Evolutionary conservation across 2,888 invertebrate species (phyloP), one percentile per base, ranked within the genome.

Genomic region (Halocaridina rubra): DNA sequence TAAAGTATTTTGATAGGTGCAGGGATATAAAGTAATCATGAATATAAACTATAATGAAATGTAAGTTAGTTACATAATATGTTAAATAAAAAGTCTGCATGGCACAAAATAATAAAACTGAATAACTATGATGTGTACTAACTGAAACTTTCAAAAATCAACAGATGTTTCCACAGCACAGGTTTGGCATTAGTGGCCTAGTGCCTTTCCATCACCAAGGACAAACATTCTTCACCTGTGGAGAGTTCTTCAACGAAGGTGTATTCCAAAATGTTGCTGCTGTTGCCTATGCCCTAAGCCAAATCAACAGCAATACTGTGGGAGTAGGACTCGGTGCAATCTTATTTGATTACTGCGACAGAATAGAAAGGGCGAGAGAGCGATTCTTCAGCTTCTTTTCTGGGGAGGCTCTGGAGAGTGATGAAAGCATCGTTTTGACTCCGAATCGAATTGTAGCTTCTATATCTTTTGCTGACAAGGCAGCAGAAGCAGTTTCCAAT

Each of bases 181-280:
- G 88, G 24, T 88, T 89, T 32, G 88, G 89, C n/a, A 89, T 90
- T 33, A 89, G 89, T 5, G 88, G 89, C 8, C 88, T 90, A 19
- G 86, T 89, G 59, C 89, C 90, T 3, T 87, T 89, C 3, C 89
- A 90, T 67, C 85, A 89, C 39, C 88, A 88, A 24, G 90, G 90
- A 8, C 80, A 82, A 7, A 89, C 90, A 39, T 89, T 90, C 39
- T 90, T 90, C 80, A 88, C 89, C 3, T 92, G 92, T 89, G 91
- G 92, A 5, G 84, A 88, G 2, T 89, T 91, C 59, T 89, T 90
- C 79, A 90, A 90, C 0, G 89, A 89, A 19, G 87, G 88, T 7
- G 89, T 90, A 46, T 90, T 91, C 87, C 91, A 91, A 86, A 90
- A 90, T 75, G 88, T 91, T 77, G 89, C 91, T 69, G 92, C 91